Evolutionary conservation across 2,888 invertebrate species (phyloP).

Genomic region (Galeopsomyia nigrocyanea): DNA sequence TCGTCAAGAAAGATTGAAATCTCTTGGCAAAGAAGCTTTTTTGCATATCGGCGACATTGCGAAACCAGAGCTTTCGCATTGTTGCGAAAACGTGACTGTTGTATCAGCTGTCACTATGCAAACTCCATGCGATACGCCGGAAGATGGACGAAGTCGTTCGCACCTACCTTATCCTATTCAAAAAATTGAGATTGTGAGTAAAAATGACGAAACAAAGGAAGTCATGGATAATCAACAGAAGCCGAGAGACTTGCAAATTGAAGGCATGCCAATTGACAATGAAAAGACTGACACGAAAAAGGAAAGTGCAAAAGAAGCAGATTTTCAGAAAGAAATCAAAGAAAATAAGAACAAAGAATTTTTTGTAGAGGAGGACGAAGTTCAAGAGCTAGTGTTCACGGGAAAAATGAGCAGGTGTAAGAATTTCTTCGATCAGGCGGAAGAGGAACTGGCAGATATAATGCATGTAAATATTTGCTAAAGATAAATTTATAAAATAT

Average conservation of each 20-base stretch:
- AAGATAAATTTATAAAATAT: neutral
- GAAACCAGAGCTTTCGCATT: neutral
- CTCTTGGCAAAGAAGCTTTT: constrained; percentile 30
- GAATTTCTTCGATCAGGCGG: constrained; percentile 3
- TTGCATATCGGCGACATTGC: constrained; percentile 28
- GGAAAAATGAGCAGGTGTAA: constrained; percentile 1
- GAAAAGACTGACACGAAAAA: neutral
- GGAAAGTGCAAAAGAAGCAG: neutral
- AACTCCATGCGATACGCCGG: constrained; percentile 34
- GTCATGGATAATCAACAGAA: no score
- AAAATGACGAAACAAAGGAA: neutral
- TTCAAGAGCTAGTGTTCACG: neutral
- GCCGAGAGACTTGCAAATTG: no score
- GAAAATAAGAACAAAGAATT: neutral
- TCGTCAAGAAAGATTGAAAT: constrained; percentile 53
- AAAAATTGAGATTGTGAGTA: neutral
- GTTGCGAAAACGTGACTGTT: neutral
- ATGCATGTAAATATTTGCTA: constrained; percentile 17
- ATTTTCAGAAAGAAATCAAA: neutral
- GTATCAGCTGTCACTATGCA: constrained; percentile 27
- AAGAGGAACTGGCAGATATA: constrained; percentile 10
- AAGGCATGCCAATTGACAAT: neutral
- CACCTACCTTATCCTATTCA: neutral
- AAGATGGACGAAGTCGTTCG: neutral
- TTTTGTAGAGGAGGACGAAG: no score